Conservation (phyloP, 2,888 invertebrate genomes). For the Oasisia sp. region DNA sequence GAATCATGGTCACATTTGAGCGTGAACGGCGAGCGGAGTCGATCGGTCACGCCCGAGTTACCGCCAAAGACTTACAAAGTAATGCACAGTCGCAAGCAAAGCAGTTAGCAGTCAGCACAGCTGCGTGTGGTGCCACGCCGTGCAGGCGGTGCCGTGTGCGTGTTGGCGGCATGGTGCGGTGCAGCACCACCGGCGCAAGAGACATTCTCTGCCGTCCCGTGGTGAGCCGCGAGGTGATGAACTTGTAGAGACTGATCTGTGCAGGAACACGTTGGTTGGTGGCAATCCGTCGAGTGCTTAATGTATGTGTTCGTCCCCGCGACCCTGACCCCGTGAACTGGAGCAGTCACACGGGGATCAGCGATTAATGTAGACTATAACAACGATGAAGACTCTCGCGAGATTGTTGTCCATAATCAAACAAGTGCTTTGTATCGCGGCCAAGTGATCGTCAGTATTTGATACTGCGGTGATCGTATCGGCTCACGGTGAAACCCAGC, state of each 20-base stretch:
- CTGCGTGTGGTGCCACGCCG: not conserved
- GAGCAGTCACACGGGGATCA: not conserved
- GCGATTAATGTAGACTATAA: not conserved
- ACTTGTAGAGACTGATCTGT: not conserved
- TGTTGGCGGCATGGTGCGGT: not conserved
- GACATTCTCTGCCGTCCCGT: not conserved
- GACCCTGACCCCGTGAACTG: not conserved
- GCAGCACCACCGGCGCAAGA: not conserved
- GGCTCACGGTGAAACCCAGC: not conserved
- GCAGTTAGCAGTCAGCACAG: conserved; percentile 36
- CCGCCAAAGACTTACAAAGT: conserved; percentile 61
- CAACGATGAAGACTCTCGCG: conserved; percentile 8
- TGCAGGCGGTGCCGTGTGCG: not conserved
- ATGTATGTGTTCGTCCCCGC: not conserved
- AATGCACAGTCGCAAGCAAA: conserved; percentile 37
- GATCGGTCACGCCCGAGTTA: conserved; percentile 53
- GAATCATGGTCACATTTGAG: conserved; percentile 14
- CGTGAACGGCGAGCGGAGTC: not conserved
- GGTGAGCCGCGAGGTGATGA: not conserved
- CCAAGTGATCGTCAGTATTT: not conserved
- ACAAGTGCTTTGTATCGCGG: conserved; percentile 17
- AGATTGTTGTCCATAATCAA: not conserved
- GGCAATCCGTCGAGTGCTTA: conserved; percentile 17
- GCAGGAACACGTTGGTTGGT: not conserved
- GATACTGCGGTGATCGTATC: not conserved